Evolutionary conservation across 2,797 vertebrate species (phyloP).

Genomic region (Bucorvus abyssinicus): DNA sequence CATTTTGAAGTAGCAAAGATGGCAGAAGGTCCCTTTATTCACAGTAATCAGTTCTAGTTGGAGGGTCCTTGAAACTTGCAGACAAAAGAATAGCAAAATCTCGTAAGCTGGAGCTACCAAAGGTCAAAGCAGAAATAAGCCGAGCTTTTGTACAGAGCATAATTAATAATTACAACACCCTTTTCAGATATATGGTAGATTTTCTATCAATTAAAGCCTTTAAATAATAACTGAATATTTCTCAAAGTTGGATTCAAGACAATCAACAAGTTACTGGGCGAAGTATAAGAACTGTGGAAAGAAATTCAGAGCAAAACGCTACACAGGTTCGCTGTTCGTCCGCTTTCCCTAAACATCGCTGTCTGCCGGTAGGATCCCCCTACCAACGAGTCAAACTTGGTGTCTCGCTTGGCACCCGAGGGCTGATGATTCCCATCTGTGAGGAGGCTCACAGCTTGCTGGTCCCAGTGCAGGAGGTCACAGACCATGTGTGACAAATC

Average conservation of each 20-base stretch:
- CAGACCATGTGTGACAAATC: fast-evolving
- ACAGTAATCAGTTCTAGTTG: background rate
- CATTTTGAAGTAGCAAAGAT: background rate
- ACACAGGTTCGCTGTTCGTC: background rate
- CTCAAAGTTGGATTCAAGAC: background rate
- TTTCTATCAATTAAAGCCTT: background rate
- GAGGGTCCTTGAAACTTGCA: background rate
- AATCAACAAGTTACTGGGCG: background rate
- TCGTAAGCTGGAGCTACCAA: background rate
- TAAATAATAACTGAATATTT: background rate
- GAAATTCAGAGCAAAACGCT: background rate
- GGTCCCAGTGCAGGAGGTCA: background rate
- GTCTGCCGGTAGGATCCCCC: background rate
- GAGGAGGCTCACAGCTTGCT: background rate
- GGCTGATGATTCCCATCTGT: background rate
- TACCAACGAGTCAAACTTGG: too few relatives aligned
- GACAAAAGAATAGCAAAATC: background rate
- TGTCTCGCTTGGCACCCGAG: background rate
- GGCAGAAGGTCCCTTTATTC: slow-evolving; percentile 8
- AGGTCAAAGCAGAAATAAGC: background rate
- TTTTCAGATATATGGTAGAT: background rate
- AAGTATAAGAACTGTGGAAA: background rate
- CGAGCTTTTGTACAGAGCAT: background rate
- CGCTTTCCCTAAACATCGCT: too few relatives aligned
- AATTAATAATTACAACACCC: background rate